Conservation (phyloP, 2,888 invertebrate genomes). For the Andrena dorsata region DNA sequence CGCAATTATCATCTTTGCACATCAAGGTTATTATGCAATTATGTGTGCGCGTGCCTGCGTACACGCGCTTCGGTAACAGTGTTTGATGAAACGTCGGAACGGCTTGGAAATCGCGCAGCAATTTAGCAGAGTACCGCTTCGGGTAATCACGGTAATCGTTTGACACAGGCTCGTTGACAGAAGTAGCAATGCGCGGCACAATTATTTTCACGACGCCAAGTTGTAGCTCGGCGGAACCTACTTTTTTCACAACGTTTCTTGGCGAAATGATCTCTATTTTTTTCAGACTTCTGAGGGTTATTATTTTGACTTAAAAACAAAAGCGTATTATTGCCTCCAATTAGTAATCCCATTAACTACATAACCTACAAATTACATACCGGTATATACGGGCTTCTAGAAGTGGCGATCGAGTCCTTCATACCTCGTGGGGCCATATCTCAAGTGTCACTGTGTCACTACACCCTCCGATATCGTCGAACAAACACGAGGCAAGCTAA, state of each 20-base stretch:
- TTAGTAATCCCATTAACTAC: not conserved
- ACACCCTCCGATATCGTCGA: constrained; percentile 2
- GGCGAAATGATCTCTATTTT: not conserved
- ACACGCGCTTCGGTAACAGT: constrained; percentile 32
- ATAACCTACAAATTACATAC: not conserved
- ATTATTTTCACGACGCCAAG: not conserved
- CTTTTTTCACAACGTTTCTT: not conserved
- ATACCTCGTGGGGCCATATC: not conserved
- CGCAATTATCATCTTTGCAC: constrained; percentile 46
- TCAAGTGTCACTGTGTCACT: not conserved
- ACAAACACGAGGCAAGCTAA: not conserved
- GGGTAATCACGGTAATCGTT: not conserved
- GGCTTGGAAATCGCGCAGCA: constrained; percentile 11
- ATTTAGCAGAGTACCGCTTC: constrained; percentile 19
- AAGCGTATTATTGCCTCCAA: not conserved
- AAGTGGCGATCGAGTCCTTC: not conserved
- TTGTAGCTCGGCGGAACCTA: not conserved
- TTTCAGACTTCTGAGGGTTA: too few relatives aligned
- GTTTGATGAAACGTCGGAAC: constrained; percentile 33
- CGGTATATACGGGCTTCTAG: not conserved
- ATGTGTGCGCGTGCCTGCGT: not conserved
- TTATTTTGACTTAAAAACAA: too few relatives aligned
- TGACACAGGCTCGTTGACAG: not conserved
- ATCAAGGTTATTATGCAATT: constrained; percentile 20
- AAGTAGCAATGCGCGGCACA: not conserved